Evolutionary conservation across 2,797 vertebrate species (phyloP).

Genomic region (Toxotes lorentzi): DNA sequence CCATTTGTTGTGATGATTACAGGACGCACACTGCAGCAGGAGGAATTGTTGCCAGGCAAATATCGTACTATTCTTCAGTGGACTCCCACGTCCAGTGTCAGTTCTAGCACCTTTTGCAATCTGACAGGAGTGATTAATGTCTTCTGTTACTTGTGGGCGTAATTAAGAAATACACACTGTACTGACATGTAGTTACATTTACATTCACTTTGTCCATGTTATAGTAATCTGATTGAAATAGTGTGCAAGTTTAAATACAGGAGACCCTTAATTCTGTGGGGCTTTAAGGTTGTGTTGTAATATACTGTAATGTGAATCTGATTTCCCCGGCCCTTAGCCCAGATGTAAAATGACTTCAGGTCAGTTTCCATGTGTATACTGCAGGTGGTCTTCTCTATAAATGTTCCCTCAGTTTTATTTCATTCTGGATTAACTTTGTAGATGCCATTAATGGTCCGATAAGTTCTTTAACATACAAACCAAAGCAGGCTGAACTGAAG

Average conservation of each 20-base stretch:
- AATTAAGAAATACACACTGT: conserved; percentile 38
- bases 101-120: conserved; percentile 61
- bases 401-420: not conserved
- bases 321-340: no score
- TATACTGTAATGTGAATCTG: no score
- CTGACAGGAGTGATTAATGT: conserved; percentile 64
- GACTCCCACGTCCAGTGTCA: conserved; percentile 62
- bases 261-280: not conserved
- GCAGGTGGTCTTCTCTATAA: not conserved
- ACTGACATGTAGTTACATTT: conserved; percentile 33
- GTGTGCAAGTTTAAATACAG: not conserved
- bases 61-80: conserved; percentile 54
- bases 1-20: conserved; percentile 24
- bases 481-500: not conserved
- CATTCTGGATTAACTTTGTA: not conserved
- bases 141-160: conserved; percentile 40
- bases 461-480: not conserved
- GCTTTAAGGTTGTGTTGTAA: not conserved
- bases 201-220: not conserved
- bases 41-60: conserved; percentile 54
- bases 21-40: conserved; percentile 4
- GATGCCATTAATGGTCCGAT: not conserved
- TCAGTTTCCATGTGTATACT: no score
- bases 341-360: not conserved
- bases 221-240: not conserved